Base-by-base conservation (phyloP, 2,888 invertebrate genomes). In the Myopa testacea region DNA sequence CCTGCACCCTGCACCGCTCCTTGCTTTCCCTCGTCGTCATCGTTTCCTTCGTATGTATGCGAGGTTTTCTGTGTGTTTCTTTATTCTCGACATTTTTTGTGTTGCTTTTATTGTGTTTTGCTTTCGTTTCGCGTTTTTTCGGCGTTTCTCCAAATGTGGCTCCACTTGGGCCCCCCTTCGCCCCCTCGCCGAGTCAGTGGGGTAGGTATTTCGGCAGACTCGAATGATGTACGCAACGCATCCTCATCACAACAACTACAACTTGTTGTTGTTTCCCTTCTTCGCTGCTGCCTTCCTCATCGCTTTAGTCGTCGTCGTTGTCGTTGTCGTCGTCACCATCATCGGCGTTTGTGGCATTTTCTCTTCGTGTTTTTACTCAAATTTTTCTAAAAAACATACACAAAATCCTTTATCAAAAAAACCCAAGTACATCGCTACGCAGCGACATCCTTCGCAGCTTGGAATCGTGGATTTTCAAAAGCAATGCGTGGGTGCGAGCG, bases 181-280 rank as follows among this genome's bases (percentile, higher is more conserved):
- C 75, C 45, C 65, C 60, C 60, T 68, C 45, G 60, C 45, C 45
- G 60, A 14, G 1, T 65, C 69, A 68, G n/a, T 19, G 40, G 69
- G 40, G 68, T 60, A 45, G 69, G 58, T 40, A 75, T 75, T 75
- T 69, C 3, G 75, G 67, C 75, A 67, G 68, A 40, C 69, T 68
- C 75, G 69, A 68, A 69, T 75, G 75, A 69, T 69, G 75, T 75
- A 75, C 75, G 75, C 75, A 75, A 75, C 75, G 75, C 75, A 75
- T 75, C 75, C 75, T 69, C 69, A 60, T 68, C 65, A 75, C 52
- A 50, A n/a, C 55, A 37, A n/a, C 67, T 75, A 52, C 65, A 50
- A 19, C 40, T 76, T 52, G 26, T 26, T 26, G 65, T 38, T 45
- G 37, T 19, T 8, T 55, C 45, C 45, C 67, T 34, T 55, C 67